Evolutionary conservation across 2,113 vertebrate species (phyloP).

Genomic region (Heloderma charlesbogerti): DNA sequence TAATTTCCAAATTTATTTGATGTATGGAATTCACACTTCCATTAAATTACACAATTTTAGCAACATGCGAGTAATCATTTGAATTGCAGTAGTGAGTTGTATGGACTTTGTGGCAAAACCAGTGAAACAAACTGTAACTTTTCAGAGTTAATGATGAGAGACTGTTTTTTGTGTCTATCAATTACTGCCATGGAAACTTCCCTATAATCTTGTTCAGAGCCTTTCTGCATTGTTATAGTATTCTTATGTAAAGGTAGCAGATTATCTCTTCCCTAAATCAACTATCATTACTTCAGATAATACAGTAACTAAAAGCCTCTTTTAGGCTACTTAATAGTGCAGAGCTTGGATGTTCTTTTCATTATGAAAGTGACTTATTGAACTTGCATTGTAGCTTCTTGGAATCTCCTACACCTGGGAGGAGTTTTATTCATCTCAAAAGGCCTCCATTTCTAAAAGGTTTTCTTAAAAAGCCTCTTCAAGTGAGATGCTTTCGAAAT

Average conservation of each 20-base stretch:
- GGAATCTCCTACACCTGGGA: conserved; percentile 62
- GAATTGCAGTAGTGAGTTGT: background rate
- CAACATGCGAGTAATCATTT: background rate
- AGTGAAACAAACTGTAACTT: conserved; percentile 30
- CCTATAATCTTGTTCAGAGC: conserved; percentile 57
- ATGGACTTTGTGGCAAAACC: background rate
- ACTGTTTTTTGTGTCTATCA: conserved; percentile 49
- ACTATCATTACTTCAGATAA: conserved; percentile 60
- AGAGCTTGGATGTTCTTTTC: conserved; percentile 66
- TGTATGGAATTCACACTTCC: background rate
- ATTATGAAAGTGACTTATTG: conserved; percentile 64
- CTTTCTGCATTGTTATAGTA: conserved; percentile 41
- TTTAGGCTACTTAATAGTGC: conserved; percentile 66
- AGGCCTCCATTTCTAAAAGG: conserved; percentile 56
- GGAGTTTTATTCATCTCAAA: conserved; percentile 60
- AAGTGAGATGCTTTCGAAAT: conserved; percentile 26
- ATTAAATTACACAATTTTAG: conserved; percentile 4
- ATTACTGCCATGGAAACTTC: conserved; percentile 48
- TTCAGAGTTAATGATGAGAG: conserved; percentile 21
- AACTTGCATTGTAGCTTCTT: conserved; percentile 57
- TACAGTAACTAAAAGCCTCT: conserved; percentile 73
- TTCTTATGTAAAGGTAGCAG: conserved; percentile 62
- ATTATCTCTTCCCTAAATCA: conserved; percentile 65
- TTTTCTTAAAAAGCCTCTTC: conserved; percentile 17
- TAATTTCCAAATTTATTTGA: conserved; percentile 31